Evolutionary conservation across 2,797 vertebrate genomes (phyloP).

Genomic region (Pipistrellus pygmaeus): DNA sequence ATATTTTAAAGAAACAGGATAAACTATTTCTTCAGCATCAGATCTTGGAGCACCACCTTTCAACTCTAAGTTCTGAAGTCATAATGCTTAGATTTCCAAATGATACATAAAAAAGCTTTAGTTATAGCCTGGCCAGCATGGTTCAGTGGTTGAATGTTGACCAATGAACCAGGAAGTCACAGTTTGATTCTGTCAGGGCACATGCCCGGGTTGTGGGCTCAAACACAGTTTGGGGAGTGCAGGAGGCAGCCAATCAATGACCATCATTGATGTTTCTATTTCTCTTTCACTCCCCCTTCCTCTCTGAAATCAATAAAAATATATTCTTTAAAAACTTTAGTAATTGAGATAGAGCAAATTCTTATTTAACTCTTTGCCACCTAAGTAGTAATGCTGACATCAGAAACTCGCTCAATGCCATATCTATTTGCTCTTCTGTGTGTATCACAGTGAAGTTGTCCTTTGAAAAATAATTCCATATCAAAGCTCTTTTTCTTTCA

Average conservation of each 20-base stretch:
- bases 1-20: slow-evolving; percentile 40
- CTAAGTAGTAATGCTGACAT: slow-evolving; percentile 56
- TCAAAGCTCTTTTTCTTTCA: slow-evolving; percentile 88
- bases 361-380: slow-evolving; percentile 60
- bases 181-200: too few species aligned
- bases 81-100: slow-evolving; percentile 56
- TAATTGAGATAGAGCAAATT: slow-evolving; percentile 47
- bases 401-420: slow-evolving; percentile 72
- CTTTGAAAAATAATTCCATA: slow-evolving; percentile 85
- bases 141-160: too few species aligned
- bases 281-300: too few species aligned
- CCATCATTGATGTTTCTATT: too few species aligned
- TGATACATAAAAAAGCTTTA: slow-evolving; percentile 27
- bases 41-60: slow-evolving; percentile 37
- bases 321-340: background rate
- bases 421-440: slow-evolving; percentile 67
- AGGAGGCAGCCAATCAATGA: too few species aligned
- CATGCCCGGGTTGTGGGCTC: too few species aligned
- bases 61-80: slow-evolving; percentile 47
- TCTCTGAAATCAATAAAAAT: too few species aligned
- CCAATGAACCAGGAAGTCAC: too few species aligned
- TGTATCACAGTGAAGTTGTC: slow-evolving; percentile 73
- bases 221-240: too few species aligned
- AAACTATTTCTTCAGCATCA: slow-evolving; percentile 35
- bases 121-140: background rate